These are phyloP conservation scores for Drosophila lacteicornis DNA, from an alignment of 1,140 invertebrate species.

Conservation along the genomic window DNA sequence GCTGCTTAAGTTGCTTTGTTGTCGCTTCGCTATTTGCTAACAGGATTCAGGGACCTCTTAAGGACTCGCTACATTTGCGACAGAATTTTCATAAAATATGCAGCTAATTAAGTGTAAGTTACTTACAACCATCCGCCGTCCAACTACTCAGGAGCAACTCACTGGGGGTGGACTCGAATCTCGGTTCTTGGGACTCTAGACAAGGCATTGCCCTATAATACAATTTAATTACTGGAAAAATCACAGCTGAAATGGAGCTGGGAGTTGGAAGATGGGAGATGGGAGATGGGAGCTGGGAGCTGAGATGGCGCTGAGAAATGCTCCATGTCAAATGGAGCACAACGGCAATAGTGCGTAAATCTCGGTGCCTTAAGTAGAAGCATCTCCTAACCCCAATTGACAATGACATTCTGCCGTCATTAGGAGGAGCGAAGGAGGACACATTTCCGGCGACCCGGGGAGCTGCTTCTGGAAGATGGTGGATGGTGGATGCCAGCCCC, in stretches of 20 bases:
- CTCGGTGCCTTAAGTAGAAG: conserved; percentile 69
- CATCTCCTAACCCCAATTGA: conserved; percentile 71
- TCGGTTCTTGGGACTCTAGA: background rate
- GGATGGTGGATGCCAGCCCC: conserved; percentile 4
- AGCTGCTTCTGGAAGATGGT: conserved; percentile 10
- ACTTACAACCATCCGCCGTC: conserved; percentile 39
- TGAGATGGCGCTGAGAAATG: conserved; percentile 28
- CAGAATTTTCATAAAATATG: conserved; percentile 72
- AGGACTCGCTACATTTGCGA: conserved; percentile 11
- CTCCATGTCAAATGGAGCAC: conserved; percentile 52
- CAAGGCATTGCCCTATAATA: conserved; percentile 62
- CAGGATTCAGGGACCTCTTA: conserved; percentile 3
- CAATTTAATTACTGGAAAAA: conserved; percentile 81
- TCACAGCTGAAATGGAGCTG: conserved; percentile 44
- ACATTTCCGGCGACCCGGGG: conserved; percentile 20
- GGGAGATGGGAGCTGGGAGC: background rate
- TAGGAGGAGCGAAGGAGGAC: conserved; percentile 28
- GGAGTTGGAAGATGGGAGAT: too few relatives aligned
- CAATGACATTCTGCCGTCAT: conserved; percentile 80
- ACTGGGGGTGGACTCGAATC: background rate
- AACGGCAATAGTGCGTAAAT: conserved; percentile 77
- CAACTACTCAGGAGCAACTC: conserved; percentile 27
- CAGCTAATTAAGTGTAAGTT: conserved; percentile 78
- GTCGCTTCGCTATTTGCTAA: conserved; percentile 36
- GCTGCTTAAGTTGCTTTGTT: conserved; percentile 32